Conservation (phyloP, 2,113 vertebrate genomes). For the Sturnira hondurensis region DNA sequence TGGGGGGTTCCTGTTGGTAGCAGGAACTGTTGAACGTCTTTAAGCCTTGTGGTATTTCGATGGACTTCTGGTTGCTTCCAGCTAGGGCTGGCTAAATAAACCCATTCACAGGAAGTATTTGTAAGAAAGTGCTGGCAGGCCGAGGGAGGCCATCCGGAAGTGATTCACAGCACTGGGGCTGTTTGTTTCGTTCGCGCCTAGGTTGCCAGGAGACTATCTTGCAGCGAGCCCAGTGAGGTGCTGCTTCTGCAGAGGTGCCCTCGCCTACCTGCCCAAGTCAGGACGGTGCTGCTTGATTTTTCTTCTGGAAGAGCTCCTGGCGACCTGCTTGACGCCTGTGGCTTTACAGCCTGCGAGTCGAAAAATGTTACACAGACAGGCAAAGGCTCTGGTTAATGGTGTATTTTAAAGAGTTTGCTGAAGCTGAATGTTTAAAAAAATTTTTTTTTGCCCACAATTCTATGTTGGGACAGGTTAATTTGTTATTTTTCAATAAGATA, state of each 20-base stretch:
- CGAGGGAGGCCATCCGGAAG: constrained; percentile 63
- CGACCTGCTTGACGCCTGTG: not conserved
- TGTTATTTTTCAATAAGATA: not conserved
- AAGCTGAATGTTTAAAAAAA: not conserved
- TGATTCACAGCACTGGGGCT: constrained; percentile 64
- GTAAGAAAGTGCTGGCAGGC: constrained; percentile 50
- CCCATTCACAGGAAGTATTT: constrained; percentile 38
- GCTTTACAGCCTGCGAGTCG: not conserved
- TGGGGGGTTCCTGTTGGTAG: not conserved
- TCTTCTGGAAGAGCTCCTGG: not conserved
- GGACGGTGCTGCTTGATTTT: not conserved
- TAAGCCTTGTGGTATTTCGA: not conserved
- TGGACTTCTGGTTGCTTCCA: not conserved
- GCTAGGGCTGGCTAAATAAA: constrained; percentile 34
- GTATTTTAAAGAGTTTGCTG: constrained; percentile 43
- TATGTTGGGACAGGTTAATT: not conserved
- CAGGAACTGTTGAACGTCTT: not conserved
- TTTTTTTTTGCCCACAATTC: not conserved
- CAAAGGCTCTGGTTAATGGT: constrained; percentile 12
- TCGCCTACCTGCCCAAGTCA: not conserved
- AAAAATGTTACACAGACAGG: not conserved
- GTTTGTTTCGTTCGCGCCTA: constrained; percentile 61
- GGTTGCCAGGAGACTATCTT: constrained; percentile 65
- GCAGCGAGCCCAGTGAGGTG: not conserved
- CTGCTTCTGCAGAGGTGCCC: not conserved